Percentiles rank a stretch among this genome's conserved stretches.
These are phyloP conservation scores for Exaiptasia diaphana DNA, from an alignment of 64 coral and sea anemone genomes.

Conservation along the genomic window DNA sequence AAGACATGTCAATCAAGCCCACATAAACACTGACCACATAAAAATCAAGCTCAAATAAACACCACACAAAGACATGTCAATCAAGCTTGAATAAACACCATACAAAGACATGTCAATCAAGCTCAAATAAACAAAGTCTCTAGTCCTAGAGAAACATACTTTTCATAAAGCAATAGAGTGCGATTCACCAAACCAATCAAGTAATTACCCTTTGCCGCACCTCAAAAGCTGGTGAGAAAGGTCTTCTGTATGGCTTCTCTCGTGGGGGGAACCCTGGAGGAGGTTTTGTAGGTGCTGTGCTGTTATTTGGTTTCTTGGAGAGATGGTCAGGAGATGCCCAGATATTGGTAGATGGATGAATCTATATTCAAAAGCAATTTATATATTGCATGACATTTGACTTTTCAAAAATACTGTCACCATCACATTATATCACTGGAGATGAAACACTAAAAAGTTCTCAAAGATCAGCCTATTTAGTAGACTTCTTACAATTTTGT, in stretches of 20 bases:
- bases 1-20: too few species aligned
- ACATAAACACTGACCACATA: too few species aligned
- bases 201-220: slow-evolving; percentile 8
- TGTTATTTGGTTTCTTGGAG: too few species aligned
- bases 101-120: not conserved
- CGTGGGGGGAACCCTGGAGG: not conserved
- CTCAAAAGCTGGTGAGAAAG: slow-evolving; percentile 95
- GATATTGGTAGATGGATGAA: slow-evolving; percentile 75
- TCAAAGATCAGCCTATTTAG: too few species aligned
- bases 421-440: not conserved
- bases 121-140: not conserved
- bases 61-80: not conserved
- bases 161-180: too few species aligned
- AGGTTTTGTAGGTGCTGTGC: slow-evolving; percentile 11
- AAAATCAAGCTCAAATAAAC: not conserved
- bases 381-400: not conserved
- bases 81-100: not conserved
- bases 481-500: too few species aligned
- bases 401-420: not conserved
- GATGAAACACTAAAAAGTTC: too few species aligned
- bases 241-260: slow-evolving; percentile 41
- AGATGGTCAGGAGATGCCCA: slow-evolving; percentile 77
- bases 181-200: too few species aligned
- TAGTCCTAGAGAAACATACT: not conserved
- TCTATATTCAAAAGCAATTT: slow-evolving; percentile 49